Evolutionary conservation across 1,140 invertebrate species (phyloP).

Genomic region (Steinernema feltiae): DNA sequence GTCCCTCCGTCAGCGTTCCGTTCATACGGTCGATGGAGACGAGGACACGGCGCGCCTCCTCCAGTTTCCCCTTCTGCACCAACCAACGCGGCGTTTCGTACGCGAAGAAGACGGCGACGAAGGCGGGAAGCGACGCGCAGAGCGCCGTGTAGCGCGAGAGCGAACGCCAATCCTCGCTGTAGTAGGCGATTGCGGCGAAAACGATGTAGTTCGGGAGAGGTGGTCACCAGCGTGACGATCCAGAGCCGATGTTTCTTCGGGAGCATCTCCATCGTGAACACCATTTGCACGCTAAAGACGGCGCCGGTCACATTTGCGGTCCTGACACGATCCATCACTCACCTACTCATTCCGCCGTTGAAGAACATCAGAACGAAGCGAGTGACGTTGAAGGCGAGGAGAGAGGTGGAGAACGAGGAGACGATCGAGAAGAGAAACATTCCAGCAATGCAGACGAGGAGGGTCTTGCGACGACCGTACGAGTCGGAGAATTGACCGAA

Average conservation of each 20-base stretch:
- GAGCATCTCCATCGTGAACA: slow-evolving; percentile 44
- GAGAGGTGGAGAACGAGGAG: slow-evolving; percentile 32
- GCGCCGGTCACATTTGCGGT: too few relatives aligned
- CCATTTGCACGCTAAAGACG: slow-evolving; percentile 34
- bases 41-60: slow-evolving; percentile 32
- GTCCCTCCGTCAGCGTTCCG: slow-evolving; percentile 37
- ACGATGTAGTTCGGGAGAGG: slow-evolving; percentile 50
- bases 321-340: not conserved
- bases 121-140: slow-evolving; percentile 42
- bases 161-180: slow-evolving; percentile 32
- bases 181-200: slow-evolving; percentile 43
- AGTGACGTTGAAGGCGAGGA: slow-evolving; percentile 36
- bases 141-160: slow-evolving; percentile 30
- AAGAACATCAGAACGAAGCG: slow-evolving; percentile 46
- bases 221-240: slow-evolving; percentile 36
- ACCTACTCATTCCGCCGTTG: slow-evolving; percentile 37
- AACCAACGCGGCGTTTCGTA: slow-evolving; percentile 48
- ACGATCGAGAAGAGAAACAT: slow-evolving; percentile 40
- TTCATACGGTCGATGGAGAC: slow-evolving; percentile 39
- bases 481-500: slow-evolving; percentile 40
- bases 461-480: slow-evolving; percentile 25
- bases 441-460: slow-evolving; percentile 25
- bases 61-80: slow-evolving; percentile 41
- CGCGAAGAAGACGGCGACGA: slow-evolving; percentile 42
- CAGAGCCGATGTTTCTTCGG: slow-evolving; percentile 44